phyloP scores from a whole-genome alignment of 2,888 invertebrate species.

The Axea sp. region DNA sequence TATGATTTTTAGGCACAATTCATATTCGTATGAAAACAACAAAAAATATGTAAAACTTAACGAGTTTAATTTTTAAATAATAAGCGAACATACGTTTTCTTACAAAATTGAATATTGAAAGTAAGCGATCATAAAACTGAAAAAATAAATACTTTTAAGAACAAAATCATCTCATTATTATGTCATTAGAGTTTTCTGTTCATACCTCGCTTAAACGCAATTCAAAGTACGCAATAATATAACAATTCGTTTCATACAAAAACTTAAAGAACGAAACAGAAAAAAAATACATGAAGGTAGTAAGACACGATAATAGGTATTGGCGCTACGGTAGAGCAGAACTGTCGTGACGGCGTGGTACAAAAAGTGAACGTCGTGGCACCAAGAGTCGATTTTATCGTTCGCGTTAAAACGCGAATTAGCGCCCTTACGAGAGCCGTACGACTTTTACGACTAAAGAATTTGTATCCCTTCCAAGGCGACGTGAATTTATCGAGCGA shows the following conservation, averaged over 20 bases:
- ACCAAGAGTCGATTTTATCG: constrained; percentile 66
- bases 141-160: constrained; percentile 10
- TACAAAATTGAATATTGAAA: no score
- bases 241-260: constrained; percentile 14
- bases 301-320: constrained; percentile 63
- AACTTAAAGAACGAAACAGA: background rate
- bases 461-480: constrained; percentile 71
- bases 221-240: background rate
- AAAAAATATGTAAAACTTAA: no score
- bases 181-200: constrained; percentile 12
- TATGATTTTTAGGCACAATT: no score
- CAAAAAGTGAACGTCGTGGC: constrained; percentile 29
- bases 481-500: constrained; percentile 69
- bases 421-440: constrained; percentile 67
- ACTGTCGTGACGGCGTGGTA: constrained; percentile 16
- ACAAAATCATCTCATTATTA: constrained; percentile 16
- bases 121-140: background rate
- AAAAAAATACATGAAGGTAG: constrained; percentile 5
- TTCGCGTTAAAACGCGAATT: constrained; percentile 72
- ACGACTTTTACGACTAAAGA: constrained; percentile 74
- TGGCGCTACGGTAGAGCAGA: constrained; percentile 43
- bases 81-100: no score
- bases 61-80: no score
- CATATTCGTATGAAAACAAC: no score
- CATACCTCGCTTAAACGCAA: constrained; percentile 1